Conservation (phyloP, 1,140 invertebrate species). For the Lordiphosa mommai region DNA sequence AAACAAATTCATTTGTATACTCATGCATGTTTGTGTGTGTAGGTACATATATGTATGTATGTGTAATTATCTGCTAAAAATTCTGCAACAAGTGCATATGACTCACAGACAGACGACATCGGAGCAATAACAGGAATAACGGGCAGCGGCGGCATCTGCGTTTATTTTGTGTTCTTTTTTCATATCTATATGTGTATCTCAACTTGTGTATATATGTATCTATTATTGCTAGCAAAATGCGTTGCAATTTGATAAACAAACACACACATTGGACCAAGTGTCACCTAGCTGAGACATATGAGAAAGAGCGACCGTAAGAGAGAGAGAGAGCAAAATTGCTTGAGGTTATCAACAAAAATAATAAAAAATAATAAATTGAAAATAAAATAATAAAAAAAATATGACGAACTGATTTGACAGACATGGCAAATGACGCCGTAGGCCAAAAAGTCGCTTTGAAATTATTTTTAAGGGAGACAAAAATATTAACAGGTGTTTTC, state of each 20-base stretch:
- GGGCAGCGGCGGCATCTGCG: slow-evolving; percentile 29
- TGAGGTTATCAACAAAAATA: slow-evolving; percentile 62
- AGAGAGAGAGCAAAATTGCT: slow-evolving; percentile 4
- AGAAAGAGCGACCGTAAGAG: slow-evolving; percentile 8
- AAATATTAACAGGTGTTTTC: too few relatives aligned
- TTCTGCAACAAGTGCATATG: slow-evolving; percentile 73
- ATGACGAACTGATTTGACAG: slow-evolving; percentile 47
- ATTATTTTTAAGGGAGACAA: background rate
- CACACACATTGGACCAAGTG: slow-evolving; percentile 21
- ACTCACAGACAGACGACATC: slow-evolving; percentile 41
- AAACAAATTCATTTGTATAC: slow-evolving; percentile 17
- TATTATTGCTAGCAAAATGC: slow-evolving; percentile 18
- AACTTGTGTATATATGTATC: background rate
- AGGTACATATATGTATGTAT: slow-evolving; percentile 6
- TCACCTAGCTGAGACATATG: slow-evolving; percentile 38
- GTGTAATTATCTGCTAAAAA: slow-evolving; percentile 52
- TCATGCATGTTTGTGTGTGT: background rate
- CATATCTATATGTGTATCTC: slow-evolving; percentile 1
- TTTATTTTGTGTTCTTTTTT: slow-evolving; percentile 50
- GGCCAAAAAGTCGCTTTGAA: background rate
- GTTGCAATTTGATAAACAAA: slow-evolving; percentile 48
- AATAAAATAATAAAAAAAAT: slow-evolving; percentile 24
- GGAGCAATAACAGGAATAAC: slow-evolving; percentile 45
- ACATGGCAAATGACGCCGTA: slow-evolving; percentile 33
- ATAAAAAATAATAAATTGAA: slow-evolving; percentile 39